phyloP scores from a whole-genome alignment of 2,888 invertebrate species.

The Pseudanteris insignis region DNA sequence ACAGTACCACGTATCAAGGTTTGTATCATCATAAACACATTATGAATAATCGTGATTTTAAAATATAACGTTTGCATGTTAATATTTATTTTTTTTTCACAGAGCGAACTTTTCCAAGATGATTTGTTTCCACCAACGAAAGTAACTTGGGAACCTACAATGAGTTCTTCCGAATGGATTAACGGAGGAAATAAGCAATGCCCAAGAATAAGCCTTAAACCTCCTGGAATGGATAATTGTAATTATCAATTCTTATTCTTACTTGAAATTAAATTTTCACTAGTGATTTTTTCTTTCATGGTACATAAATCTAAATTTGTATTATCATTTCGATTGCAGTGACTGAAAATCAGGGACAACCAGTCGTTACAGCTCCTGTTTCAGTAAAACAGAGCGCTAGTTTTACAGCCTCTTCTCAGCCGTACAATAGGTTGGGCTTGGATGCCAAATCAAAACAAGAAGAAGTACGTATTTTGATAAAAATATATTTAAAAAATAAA shows the following conservation, averaged over 20 bases:
- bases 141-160: conserved; percentile 84
- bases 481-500: not conserved
- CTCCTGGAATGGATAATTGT: conserved; percentile 88
- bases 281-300: no score
- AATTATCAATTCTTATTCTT: conserved; percentile 54
- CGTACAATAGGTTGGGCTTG: conserved; percentile 68
- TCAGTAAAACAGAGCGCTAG: conserved; percentile 68
- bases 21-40: conserved; percentile 42
- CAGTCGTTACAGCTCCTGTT: conserved; percentile 60
- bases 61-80: no score
- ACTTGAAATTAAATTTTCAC: conserved; percentile 58
- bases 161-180: conserved; percentile 84
- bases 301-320: no score
- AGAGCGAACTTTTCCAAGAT: conserved; percentile 97
- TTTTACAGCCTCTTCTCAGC: conserved; percentile 66
- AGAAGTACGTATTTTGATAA: conserved; percentile 58
- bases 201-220: conserved; percentile 78
- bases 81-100: no score
- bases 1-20: conserved; percentile 96
- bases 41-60: no score
- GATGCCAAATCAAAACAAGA: conserved; percentile 68
- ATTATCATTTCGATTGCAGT: conserved; percentile 53
- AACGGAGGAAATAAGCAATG: conserved; percentile 72
- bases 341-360: conserved; percentile 68
- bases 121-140: conserved; percentile 94